Base-by-base conservation (phyloP, 1,140 invertebrate genomes). In the Eufriesea mexicana region DNA sequence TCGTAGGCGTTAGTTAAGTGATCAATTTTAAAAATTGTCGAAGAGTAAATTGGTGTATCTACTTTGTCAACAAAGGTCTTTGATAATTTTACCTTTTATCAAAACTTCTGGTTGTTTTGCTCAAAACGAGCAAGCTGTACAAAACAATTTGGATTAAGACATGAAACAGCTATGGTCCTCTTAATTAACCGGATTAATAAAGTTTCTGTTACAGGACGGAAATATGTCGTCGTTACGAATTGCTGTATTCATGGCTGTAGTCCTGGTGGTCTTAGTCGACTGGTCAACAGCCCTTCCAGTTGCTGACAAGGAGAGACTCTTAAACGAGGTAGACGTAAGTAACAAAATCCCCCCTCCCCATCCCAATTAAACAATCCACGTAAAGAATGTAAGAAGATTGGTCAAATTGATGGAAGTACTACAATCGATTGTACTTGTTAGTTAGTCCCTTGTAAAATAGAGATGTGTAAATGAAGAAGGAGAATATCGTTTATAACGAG, bases 281-380 rank as follows among this genome's bases (percentile, higher is more conserved):
- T 92, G 86, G 84, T 86, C 90, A 10, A 47, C 49, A 4, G 84
- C 88, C 10, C 82, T 92, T 57, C 92, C 92, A 54, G 73, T 88
- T 12, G 72, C 45, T 18, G 91, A 93, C 79, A 93, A 93, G 61
- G 91, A 92, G 8, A 87, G 87, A 70, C 72, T 93, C 73, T 78
- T 91, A 64, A 91, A 92, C 70, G 89, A 89, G 49, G 78, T 92
- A 49, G 90, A 92, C 57, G 92, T 93, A 83, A 93, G 91, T 93
- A 80, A 64, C 25, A 2, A 20, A n/a, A 73, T 20, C 8, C 20
- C 12, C 23, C 25, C 49, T 47, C 18, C 18, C 42, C 6, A 0
- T 0, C 18, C 20, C 7, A 45, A 45, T 0, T 2, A 66, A 42
- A 23, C 0, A 8, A 16, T 28, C 2, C 25, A 9, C 59, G 6